Base-by-base conservation (phyloP, 1,140 invertebrate genomes). In the Macrobrachium rosenbergii region DNA sequence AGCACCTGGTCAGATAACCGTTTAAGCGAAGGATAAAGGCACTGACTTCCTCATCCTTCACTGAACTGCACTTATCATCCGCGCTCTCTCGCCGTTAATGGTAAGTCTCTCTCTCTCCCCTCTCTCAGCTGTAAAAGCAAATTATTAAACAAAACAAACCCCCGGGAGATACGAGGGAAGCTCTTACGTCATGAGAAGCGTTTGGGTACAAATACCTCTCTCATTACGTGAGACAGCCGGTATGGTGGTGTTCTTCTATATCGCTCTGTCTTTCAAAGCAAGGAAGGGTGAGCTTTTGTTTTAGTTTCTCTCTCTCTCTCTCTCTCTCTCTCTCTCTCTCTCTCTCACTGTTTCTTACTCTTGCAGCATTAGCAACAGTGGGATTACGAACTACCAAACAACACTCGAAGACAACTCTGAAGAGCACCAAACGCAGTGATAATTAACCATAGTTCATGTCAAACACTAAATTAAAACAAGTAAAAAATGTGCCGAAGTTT, bases 311-410 rank as follows among this genome's bases (percentile, higher is more conserved):
- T 21, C 72, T 73, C 69, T 73, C 69, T 73, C 69, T 73, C 69
- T 73, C 69, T 73, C 69, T 17, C 69, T 73, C 69, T 73, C 69
- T 73, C 69, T 73, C 72, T 73, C 72, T 73, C 72, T 73, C 72
- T 73, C 72, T 73, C 72, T 73, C 72, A 2, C 72, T 75, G 19
- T 75, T 14, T 75, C 72, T 75, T 23, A 23, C 72, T 43, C 72
- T 43, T 23, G n/a, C 72, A 45, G 8, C 43, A 23, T 73, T 0
- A 37, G 12, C 17, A 23, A 12, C n/a, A 37, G 23, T 21, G 2
- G 21, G 21, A 21, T 72, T 37, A 23, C 67, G 21, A 21, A 23
- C 67, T 14, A 12, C 11, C 67, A 16, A 8, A 0, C 14, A 23
- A 8, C 14, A 14, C 37, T 23, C 5, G 6, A 72, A 21, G 21